A percentile compares a stretch with the other conserved stretches of the same genome.
These are phyloP conservation scores for Ectropis crepuscularia DNA, from an alignment of 2,888 invertebrate species.

Conservation along the genomic window DNA sequence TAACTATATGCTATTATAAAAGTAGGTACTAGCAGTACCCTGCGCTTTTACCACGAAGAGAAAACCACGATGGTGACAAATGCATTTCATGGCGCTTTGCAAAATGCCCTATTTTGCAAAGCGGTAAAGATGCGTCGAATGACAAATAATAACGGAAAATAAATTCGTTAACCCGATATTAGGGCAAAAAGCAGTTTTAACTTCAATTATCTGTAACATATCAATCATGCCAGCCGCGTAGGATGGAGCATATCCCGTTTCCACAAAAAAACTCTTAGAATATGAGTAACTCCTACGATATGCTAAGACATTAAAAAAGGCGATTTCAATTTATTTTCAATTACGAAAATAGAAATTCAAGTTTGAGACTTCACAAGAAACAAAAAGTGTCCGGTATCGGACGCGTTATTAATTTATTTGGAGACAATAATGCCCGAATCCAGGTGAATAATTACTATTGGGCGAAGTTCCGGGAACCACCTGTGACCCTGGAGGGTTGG, in stretches of 20 bases:
- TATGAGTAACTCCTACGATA: background rate
- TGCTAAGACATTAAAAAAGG: conserved; percentile 16
- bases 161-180: no score
- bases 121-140: no score
- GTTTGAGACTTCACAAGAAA: conserved; percentile 49
- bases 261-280: background rate
- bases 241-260: background rate
- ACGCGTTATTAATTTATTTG: conserved; percentile 56
- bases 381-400: conserved; percentile 48
- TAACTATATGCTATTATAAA: no score
- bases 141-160: no score
- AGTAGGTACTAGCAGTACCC: no score
- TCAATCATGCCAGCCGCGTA: no score
- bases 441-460: conserved; percentile 54
- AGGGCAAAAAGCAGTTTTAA: no score
- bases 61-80: no score
- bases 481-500: conserved; percentile 13
- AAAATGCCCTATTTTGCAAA: no score
- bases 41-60: no score
- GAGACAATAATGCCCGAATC: conserved; percentile 54
- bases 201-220: no score
- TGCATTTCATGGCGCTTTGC: no score
- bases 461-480: conserved; percentile 45
- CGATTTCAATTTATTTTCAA: conserved; percentile 32
- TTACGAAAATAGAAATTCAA: conserved; percentile 44